phyloP scores from a whole-genome alignment of 1,140 invertebrate species.

The Pseudobourletiella spinata region DNA sequence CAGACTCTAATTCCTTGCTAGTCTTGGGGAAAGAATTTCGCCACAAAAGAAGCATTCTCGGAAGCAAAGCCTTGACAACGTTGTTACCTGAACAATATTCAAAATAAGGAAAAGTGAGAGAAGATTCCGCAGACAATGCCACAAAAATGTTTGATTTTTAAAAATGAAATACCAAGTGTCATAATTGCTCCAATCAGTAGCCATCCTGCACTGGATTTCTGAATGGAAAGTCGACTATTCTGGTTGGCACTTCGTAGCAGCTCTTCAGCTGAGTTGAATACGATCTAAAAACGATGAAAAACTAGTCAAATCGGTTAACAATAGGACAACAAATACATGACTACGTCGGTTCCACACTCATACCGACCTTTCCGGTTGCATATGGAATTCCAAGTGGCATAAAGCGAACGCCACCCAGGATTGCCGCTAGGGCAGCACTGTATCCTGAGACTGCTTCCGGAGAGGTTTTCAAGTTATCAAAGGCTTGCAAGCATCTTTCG shows the following conservation, averaged over 20 bases:
- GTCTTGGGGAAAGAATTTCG: slow-evolving; percentile 95
- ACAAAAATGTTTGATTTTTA: no score
- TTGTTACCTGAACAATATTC: slow-evolving; percentile 55
- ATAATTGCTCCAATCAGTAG: slow-evolving; percentile 92
- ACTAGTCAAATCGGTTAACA: no score
- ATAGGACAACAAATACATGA: background rate
- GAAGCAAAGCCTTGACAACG: slow-evolving; percentile 78
- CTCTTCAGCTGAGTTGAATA: slow-evolving; percentile 96
- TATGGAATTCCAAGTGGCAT: slow-evolving; percentile 94
- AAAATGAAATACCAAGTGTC: slow-evolving; percentile 88
- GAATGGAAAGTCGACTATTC: slow-evolving; percentile 87
- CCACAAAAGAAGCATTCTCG: slow-evolving; percentile 91
- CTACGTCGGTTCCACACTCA: no score
- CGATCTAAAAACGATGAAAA: slow-evolving; percentile 49
- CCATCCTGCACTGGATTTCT: slow-evolving; percentile 95
- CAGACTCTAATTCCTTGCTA: slow-evolving; percentile 89
- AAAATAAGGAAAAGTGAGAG: no score
- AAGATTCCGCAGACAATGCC: no score
- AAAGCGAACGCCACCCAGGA: slow-evolving; percentile 79
- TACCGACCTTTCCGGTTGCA: slow-evolving; percentile 87
- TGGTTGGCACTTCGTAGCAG: slow-evolving; percentile 91
- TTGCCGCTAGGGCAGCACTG: slow-evolving; percentile 82
- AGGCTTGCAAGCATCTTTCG: slow-evolving; percentile 60
- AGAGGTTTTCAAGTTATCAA: slow-evolving; percentile 51
- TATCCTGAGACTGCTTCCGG: slow-evolving; percentile 91